Conservation (phyloP, 2,888 invertebrate species). For the Hirtodrosophila confusa region DNA sequence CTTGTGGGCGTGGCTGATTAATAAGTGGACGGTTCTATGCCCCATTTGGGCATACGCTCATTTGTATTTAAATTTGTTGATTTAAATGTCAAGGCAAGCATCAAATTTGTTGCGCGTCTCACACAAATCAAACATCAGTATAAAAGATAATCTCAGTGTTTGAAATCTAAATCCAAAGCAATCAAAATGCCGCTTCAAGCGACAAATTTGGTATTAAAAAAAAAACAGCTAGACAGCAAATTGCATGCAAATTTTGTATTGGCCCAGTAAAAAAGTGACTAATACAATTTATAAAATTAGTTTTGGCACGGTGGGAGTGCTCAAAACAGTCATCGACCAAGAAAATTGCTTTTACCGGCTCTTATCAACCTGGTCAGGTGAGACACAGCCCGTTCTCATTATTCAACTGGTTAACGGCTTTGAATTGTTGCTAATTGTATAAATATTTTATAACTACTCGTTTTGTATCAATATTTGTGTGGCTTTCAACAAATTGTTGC, state of each 20-base stretch:
- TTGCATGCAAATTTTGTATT: conserved; percentile 44
- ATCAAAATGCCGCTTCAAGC: conserved; percentile 50
- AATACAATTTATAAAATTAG: conserved; percentile 11
- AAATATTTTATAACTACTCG: conserved; percentile 25
- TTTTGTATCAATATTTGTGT: conserved; percentile 16
- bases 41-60: conserved; percentile 21
- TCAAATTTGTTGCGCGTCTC: conserved; percentile 33
- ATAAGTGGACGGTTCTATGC: conserved; percentile 33
- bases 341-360: background rate
- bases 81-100: conserved; percentile 51
- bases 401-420: conserved; percentile 12
- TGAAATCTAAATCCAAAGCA: conserved; percentile 18
- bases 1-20: conserved; percentile 46
- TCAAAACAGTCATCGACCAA: no score
- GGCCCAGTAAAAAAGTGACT: conserved; percentile 30
- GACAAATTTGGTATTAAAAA: conserved; percentile 42
- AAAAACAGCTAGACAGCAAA: conserved; percentile 21
- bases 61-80: conserved; percentile 9
- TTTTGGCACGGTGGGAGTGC: background rate
- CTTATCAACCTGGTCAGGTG: conserved; percentile 10
- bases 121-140: conserved; percentile 46
- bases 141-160: conserved; percentile 2
- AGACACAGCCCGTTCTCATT: conserved; percentile 6
- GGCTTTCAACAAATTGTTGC: conserved; percentile 57
- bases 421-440: conserved; percentile 31